Evolutionary conservation across 92 coral and sea anemone species (phyloP).

Genomic region (Phymanthus crucifer): DNA sequence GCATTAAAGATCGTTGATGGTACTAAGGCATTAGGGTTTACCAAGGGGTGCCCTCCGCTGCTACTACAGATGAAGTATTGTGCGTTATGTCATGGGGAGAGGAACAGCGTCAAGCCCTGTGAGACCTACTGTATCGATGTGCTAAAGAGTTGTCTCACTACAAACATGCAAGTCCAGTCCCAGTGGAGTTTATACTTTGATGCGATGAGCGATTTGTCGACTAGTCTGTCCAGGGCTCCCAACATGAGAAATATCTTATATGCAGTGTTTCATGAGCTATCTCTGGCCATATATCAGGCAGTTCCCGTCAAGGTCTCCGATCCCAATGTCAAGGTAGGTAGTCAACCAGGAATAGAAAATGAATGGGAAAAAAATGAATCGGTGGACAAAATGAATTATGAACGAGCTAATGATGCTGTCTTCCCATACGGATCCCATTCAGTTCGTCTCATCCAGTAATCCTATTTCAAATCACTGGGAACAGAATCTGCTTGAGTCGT

Average conservation of each 20-base stretch:
- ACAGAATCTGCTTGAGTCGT: background rate
- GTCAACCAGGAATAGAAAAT: too few relatives aligned
- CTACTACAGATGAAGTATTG: slow-evolving; percentile 83
- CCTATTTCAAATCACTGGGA: background rate
- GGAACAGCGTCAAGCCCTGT: slow-evolving; percentile 72
- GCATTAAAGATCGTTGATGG: slow-evolving; percentile 50
- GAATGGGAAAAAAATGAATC: background rate
- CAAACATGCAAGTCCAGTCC: slow-evolving; percentile 63
- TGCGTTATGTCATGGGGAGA: slow-evolving; percentile 75
- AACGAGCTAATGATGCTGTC: too few relatives aligned
- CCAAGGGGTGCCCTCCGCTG: slow-evolving; percentile 67
- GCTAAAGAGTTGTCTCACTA: slow-evolving; percentile 65
- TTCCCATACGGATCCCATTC: background rate
- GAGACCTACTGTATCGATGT: slow-evolving; percentile 70
- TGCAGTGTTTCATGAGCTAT: slow-evolving; percentile 46
- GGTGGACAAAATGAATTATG: too few relatives aligned
- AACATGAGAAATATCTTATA: slow-evolving; percentile 37
- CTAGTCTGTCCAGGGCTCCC: slow-evolving; percentile 42
- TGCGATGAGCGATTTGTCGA: slow-evolving; percentile 51
- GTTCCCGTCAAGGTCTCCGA: slow-evolving; percentile 19
- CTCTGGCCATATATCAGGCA: slow-evolving; percentile 57
- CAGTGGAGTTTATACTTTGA: slow-evolving; percentile 73
- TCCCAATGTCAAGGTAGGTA: slow-evolving; percentile 33
- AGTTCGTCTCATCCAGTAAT: background rate
- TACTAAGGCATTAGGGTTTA: slow-evolving; percentile 64